Evolutionary conservation across 2,797 vertebrate species (phyloP), one percentile per base, ranked within the genome.

Genomic region (Vespertilio murinus): DNA sequence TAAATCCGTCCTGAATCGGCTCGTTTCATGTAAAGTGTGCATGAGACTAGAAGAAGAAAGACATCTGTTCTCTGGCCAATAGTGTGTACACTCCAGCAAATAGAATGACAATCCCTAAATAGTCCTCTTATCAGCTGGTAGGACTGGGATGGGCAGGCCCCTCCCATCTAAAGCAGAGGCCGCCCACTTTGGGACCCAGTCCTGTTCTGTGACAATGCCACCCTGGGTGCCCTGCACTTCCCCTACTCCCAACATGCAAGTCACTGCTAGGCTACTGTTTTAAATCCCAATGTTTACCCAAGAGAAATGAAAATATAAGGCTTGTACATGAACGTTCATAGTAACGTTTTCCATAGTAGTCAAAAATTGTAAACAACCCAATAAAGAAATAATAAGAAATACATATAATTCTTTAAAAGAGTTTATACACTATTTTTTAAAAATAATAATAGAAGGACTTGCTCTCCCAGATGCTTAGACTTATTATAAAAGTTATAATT

Each of bases 221-320:
- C n/a, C 6, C 7, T 33, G 12, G 12, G 56, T 23, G 56, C 65
- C 16, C 11, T 74, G 35, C 49, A 64, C n/a, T 35, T 47, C 1
- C 6, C 56, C 52, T 25, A 20, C 18, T n/a, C 11, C 28, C 3
- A 67, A 77, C 18, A 35, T 54, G 45, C 52, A 77, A 87, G 25
- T 84, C 65, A 45, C 9, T 70, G 30, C 6, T 74, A 40, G 33
- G 20, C 33, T 78, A 65, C 79, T 71, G 6, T 85, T n/a, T 69
- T 87, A 52, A 52, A 52, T 20, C 49, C 49, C 18, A 52, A 52
- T 52, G 20, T 52, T 86, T 89, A 69, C 52, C 54, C 56, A 71
- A n/a, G 56, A 94, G 23, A 95, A 84, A 54, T 54, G 45, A 59
- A 92, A 91, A 70, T 33, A 67, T 81, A 70, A 81, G 54, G 7